Base-by-base conservation (phyloP, 1,140 invertebrate species). In the Brachionus asplanchnoidis region DNA sequence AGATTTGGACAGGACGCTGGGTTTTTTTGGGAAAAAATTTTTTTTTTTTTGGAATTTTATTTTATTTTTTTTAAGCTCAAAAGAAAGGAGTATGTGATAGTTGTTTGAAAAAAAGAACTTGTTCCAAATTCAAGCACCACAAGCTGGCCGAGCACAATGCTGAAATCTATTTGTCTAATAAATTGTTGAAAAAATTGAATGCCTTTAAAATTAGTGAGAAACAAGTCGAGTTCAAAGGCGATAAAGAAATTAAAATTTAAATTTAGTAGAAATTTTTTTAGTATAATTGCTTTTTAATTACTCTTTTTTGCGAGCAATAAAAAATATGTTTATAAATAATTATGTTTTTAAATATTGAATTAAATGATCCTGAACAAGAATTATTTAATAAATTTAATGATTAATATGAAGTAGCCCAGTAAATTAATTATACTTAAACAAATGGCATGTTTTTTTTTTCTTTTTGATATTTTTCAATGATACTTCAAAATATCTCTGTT, bases 91-190 rank as follows among this genome's bases (percentile, higher is more conserved):
- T 11, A 26, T 26, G 20, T 50, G 73, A 77, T 2, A 50, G 17
- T 50, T 77, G 73, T 77, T 50, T 20, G 6, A 77, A 46, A 17
- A 77, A 77, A 28, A 77, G 50, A 77, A 50, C 46, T 7, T 77
- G 73, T n/a, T 36, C 73, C 14, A 77, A 77, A 8, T 77, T 50
- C 5, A 77, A 77, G 14, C 73, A 77, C 12, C 73, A 77, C 26
- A 77, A 77, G 50, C n/a, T 77, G 44, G 73, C 73, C 11, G 42
- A 77, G 46, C 73, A 77, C 23, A 36, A 20, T 50, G 73, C 73
- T 23, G 73, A 77, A 2, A 50, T 77, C 3, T 77, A 36, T 50
- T 14, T 77, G 12, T 50, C 73, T 1, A 77, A 77, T 53, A 77
- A 77, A 50, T 23, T 50, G 23, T 12, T 77, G 20, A 50, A 26